Percentiles rank a stretch among this genome's conserved stretches.
Conservation (phyloP, 2,113 vertebrate species). For the Odocoileus hemionus region DNA sequence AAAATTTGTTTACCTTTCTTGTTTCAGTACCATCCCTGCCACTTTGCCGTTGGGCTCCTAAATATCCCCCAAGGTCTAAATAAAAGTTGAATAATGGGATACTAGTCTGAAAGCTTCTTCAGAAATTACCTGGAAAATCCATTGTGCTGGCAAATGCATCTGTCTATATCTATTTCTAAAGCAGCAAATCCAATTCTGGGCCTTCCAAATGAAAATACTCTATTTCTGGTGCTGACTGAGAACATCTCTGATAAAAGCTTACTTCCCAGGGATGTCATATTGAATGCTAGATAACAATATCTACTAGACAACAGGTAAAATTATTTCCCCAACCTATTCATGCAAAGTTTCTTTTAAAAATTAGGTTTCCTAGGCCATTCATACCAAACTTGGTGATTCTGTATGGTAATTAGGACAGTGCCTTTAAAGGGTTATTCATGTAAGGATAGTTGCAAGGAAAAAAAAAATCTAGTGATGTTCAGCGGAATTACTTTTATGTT, state of each 20-base stretch:
- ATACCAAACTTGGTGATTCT: neutral
- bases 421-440: neutral
- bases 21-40: neutral
- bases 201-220: slow-evolving; percentile 33
- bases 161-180: slow-evolving; percentile 21
- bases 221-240: neutral
- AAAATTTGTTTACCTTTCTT: neutral
- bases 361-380: neutral
- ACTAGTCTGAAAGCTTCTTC: slow-evolving; percentile 34
- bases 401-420: neutral
- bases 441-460: neutral
- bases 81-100: neutral
- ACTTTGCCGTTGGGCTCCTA: neutral
- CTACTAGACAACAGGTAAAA: neutral
- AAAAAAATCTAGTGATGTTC: neutral
- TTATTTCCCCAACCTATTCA: neutral
- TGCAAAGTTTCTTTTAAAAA: slow-evolving; percentile 14
- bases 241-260: neutral
- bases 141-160: neutral
- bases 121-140: neutral
- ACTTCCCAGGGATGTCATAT: neutral
- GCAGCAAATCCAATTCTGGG: slow-evolving; percentile 7
- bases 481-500: neutral
- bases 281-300: neutral
- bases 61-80: neutral